A percentile compares a stretch with the other conserved stretches of the same genome.
Conservation (phyloP, 2,797 vertebrate genomes). For the Sus cebifrons region DNA sequence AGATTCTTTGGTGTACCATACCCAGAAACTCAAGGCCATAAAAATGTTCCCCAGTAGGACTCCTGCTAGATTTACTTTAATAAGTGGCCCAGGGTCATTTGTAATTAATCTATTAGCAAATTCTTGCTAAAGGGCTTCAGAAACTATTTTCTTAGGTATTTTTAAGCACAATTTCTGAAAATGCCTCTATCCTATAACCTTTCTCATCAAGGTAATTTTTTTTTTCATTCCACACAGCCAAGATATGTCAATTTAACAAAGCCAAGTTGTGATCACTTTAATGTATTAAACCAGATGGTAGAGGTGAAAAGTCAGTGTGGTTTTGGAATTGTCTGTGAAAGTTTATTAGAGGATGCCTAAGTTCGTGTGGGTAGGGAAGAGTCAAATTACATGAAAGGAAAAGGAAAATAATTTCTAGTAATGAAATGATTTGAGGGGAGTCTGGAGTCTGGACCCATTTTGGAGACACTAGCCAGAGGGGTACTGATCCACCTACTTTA, state of each 20-base stretch:
- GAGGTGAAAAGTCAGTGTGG: not conserved
- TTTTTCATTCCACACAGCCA: not conserved
- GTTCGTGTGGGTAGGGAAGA: not conserved
- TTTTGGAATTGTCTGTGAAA: slow-evolving; percentile 34
- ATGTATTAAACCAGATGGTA: not conserved
- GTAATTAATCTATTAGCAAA: not conserved
- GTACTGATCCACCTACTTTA: not conserved
- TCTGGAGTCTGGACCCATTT: not conserved
- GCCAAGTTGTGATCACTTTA: slow-evolving; percentile 35
- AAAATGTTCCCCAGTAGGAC: not conserved
- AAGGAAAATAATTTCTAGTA: not conserved
- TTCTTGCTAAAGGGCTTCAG: not conserved
- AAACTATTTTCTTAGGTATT: slow-evolving; percentile 30
- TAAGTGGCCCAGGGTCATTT: not conserved
- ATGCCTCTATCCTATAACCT: not conserved
- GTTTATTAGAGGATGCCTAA: not conserved
- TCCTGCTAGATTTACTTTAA: not conserved
- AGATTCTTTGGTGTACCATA: not conserved
- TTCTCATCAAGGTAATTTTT: slow-evolving; percentile 23
- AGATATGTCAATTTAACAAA: slow-evolving; percentile 61
- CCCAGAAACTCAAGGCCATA: not conserved
- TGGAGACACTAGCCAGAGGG: not conserved
- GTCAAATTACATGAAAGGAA: slow-evolving; percentile 35
- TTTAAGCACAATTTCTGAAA: slow-evolving; percentile 40
- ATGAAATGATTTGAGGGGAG: not conserved